phyloP scores from a whole-genome alignment of 1,140 invertebrate genomes.

The Oryctes rhinoceros region DNA sequence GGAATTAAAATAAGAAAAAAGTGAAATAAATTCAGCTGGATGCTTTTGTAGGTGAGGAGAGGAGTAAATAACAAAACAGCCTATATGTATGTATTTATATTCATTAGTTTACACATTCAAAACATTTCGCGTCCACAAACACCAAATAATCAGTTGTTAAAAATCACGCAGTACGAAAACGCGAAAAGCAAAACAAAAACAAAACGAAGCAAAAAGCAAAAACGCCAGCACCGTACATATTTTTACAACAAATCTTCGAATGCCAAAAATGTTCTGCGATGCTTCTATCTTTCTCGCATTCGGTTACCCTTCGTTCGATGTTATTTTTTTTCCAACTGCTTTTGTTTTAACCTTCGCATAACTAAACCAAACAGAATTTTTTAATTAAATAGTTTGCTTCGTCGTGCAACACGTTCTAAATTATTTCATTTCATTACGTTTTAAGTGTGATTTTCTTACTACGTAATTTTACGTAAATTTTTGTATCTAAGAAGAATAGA shows the following conservation, averaged over 20 bases:
- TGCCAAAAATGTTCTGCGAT: constrained; percentile 39
- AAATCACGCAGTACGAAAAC: constrained; percentile 22
- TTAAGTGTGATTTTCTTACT: not conserved
- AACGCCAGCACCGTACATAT: constrained; percentile 27
- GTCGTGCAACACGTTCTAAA: not conserved
- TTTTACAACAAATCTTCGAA: constrained; percentile 39
- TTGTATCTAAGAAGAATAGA: too few relatives aligned
- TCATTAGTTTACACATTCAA: constrained; percentile 40
- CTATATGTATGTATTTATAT: not conserved
- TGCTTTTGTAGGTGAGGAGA: not conserved
- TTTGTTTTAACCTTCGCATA: not conserved
- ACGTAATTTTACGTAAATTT: too few relatives aligned
- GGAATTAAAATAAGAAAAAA: not conserved
- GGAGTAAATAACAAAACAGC: not conserved
- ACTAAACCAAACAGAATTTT: constrained; percentile 26
- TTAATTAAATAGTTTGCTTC: constrained; percentile 13
- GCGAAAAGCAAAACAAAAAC: not conserved
- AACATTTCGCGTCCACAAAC: constrained; percentile 39
- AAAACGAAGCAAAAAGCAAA: too few relatives aligned
- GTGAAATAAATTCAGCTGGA: not conserved
- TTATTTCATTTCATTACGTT: not conserved
- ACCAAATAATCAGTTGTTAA: constrained; percentile 39
- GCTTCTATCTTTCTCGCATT: constrained; percentile 17
- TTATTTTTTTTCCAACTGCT: not conserved
- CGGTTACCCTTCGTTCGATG: not conserved